These are phyloP conservation scores for Micropoecilia bifurca DNA, from an alignment of 2,797 vertebrate genomes.

Conservation along the genomic window DNA sequence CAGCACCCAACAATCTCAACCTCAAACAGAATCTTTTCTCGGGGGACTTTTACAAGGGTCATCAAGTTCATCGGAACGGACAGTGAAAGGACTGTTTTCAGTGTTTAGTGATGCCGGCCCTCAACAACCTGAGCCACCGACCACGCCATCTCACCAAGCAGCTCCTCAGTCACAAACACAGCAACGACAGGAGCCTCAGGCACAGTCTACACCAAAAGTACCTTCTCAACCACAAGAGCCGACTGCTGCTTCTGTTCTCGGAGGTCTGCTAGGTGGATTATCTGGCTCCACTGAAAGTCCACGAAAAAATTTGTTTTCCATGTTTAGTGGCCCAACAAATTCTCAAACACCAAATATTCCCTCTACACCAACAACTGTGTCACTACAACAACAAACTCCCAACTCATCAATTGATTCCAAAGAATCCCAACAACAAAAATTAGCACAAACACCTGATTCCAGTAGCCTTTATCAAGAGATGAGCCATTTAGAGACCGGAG, in stretches of 20 bases:
- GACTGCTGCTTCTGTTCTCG: conserved; percentile 67
- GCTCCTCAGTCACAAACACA: conserved; percentile 46
- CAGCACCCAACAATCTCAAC: conserved; percentile 60
- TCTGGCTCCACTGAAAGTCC: conserved; percentile 72
- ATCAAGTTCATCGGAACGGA: conserved; percentile 67
- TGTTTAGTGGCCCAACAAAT: conserved; percentile 67
- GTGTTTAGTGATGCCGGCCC: conserved; percentile 67
- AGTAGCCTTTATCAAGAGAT: conserved; percentile 30
- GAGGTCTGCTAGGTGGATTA: conserved; percentile 73
- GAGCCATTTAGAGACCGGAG: conserved; percentile 10
- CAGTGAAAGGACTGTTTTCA: conserved; percentile 75
- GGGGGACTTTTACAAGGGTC: conserved; percentile 74
- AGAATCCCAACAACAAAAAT: conserved; percentile 41
- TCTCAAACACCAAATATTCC: conserved; percentile 54
- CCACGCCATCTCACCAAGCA: conserved; percentile 40
- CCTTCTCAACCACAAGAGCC: conserved; percentile 58
- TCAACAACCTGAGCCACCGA: conserved; percentile 51
- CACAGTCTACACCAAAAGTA: conserved; percentile 55
- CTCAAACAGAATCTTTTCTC: conserved; percentile 71
- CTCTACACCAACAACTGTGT: conserved; percentile 21
- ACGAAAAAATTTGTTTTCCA: conserved; percentile 75
- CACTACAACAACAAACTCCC: conserved; percentile 45
- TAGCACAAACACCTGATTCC: conserved; percentile 45
- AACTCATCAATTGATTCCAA: conserved; percentile 31
- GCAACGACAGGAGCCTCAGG: conserved; percentile 35